phyloP scores from a whole-genome alignment of 2,797 vertebrate genomes.

The Mionectes olivaceus region DNA sequence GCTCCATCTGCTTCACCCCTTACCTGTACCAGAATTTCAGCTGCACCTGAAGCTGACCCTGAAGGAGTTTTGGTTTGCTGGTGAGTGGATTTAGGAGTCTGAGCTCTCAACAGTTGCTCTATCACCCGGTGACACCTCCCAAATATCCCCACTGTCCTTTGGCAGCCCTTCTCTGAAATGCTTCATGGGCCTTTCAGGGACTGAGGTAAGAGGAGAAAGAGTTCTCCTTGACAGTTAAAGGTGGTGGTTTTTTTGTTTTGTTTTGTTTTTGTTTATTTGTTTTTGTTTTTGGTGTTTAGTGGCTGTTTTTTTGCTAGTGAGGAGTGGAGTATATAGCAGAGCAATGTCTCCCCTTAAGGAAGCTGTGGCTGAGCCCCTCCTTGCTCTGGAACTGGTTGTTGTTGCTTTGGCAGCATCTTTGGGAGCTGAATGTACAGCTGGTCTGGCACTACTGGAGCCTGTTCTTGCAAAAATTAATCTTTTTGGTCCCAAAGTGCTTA shows the following conservation, averaged over 20 bases:
- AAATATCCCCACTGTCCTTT: fast-evolving
- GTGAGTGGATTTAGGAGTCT: background rate
- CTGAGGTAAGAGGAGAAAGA: background rate
- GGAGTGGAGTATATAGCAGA: background rate
- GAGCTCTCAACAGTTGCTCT: background rate
- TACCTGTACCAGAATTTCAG: background rate
- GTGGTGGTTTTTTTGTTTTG: no score
- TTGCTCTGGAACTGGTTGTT: background rate
- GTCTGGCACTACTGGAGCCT: background rate
- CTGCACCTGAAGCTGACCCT: background rate
- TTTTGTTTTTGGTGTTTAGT: background rate
- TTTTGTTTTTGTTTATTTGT: no score
- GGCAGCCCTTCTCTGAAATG: background rate
- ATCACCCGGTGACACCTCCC: fast-evolving
- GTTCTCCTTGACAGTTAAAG: background rate
- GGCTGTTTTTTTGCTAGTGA: background rate
- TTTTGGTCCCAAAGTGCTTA: background rate
- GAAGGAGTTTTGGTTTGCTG: background rate
- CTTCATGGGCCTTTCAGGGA: fast-evolving
- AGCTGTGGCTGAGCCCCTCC: background rate
- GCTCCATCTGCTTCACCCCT: background rate
- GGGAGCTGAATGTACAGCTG: background rate
- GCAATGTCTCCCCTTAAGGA: background rate
- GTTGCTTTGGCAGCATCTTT: background rate
- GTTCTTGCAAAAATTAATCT: background rate